These are phyloP conservation scores for Acrocyrtus sp. DNA, from an alignment of 2,888 invertebrate species.

Conservation along the genomic window DNA sequence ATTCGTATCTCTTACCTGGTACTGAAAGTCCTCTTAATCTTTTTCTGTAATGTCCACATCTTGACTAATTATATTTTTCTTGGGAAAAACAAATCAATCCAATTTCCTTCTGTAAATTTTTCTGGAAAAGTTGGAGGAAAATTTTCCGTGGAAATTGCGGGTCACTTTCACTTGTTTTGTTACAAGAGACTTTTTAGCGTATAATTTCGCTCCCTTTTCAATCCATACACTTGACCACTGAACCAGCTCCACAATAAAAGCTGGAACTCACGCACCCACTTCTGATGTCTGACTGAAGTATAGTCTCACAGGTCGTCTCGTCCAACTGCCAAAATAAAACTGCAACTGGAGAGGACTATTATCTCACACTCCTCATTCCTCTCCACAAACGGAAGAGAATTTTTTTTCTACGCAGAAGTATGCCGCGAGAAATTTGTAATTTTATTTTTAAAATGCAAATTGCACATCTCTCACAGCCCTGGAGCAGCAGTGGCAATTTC, in stretches of 20 bases:
- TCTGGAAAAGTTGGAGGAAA: neutral
- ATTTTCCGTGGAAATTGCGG: neutral
- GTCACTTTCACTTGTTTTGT: neutral
- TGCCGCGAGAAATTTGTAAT: no score
- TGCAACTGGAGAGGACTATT: no score
- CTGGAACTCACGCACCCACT: no score
- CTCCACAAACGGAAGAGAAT: no score
- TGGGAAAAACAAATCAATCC: neutral
- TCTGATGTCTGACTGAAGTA: no score
- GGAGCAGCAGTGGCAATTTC: no score
- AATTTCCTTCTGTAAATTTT: neutral
- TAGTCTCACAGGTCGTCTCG: no score
- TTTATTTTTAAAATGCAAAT: no score
- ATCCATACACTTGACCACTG: neutral
- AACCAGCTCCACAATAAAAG: neutral
- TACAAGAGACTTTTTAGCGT: neutral
- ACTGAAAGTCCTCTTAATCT: conserved; percentile 62
- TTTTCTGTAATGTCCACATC: conserved; percentile 63
- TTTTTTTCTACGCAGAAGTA: no score
- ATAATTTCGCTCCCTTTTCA: neutral
- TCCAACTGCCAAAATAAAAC: no score
- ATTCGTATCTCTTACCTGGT: conserved; percentile 59
- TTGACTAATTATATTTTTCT: conserved; percentile 19
- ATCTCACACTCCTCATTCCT: no score
- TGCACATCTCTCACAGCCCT: no score